These are phyloP conservation scores for Mesoclemmys tuberculata DNA, from an alignment of 2,113 vertebrate genomes.

Conservation along the genomic window DNA sequence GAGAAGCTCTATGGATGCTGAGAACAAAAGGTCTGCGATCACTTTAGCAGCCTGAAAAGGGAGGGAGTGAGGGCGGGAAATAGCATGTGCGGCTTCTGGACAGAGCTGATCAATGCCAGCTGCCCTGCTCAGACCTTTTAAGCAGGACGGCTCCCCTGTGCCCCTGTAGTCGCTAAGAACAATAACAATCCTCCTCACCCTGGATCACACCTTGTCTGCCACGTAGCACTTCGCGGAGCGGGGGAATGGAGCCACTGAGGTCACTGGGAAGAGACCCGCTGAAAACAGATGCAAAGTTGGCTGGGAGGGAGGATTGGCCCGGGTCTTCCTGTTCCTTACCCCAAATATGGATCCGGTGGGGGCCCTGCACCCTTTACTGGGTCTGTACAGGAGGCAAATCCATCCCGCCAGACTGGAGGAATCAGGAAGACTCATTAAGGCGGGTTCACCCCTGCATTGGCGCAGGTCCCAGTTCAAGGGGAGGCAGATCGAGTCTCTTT, in stretches of 20 bases:
- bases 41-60: background rate
- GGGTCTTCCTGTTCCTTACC: background rate
- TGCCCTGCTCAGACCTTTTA: background rate
- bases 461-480: background rate
- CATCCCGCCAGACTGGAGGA: background rate
- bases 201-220: background rate
- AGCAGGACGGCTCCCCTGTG: background rate
- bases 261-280: background rate
- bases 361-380: background rate
- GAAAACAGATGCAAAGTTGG: background rate
- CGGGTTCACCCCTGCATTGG: background rate
- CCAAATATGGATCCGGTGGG: background rate
- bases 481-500: background rate
- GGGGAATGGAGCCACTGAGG: background rate
- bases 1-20: background rate
- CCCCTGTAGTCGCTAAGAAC: background rate
- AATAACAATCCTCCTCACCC: background rate
- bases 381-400: background rate
- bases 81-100: background rate
- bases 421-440: background rate
- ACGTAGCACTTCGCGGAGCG: background rate
- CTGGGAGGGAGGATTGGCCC: accelerated
- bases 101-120: background rate
- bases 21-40: constrained; percentile 1
- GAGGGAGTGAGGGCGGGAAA: background rate